These are phyloP conservation scores for Scleropages formosus DNA, from an alignment of 2,797 vertebrate genomes.

Conservation along the genomic window DNA sequence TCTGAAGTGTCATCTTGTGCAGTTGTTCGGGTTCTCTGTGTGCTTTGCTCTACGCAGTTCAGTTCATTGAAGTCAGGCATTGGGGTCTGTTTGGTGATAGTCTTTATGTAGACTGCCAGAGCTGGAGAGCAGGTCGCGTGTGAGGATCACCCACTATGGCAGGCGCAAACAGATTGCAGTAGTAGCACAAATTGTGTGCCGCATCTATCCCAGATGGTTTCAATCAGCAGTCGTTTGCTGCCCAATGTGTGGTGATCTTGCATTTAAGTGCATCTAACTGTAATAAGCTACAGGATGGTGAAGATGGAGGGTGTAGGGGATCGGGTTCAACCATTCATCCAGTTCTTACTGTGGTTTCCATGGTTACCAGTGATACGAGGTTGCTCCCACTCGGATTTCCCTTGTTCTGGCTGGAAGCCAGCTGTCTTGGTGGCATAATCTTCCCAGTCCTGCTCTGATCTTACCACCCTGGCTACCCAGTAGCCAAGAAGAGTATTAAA, in stretches of 20 bases:
- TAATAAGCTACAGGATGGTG: not conserved
- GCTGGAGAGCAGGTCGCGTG: not conserved
- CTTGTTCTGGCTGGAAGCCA: slow-evolving; percentile 1
- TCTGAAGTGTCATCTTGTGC: too few relatives aligned
- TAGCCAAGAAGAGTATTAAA: too few relatives aligned
- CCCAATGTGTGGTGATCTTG: not conserved
- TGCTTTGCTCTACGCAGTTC: too few relatives aligned
- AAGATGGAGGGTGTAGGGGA: not conserved
- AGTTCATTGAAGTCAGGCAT: not conserved
- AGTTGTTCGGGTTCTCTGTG: too few relatives aligned
- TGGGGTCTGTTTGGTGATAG: not conserved
- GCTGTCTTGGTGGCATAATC: not conserved
- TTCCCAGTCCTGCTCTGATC: not conserved
- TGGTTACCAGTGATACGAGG: slow-evolving; percentile 26
- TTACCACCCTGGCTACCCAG: not conserved
- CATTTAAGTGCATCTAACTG: not conserved
- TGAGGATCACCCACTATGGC: not conserved
- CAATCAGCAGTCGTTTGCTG: not conserved
- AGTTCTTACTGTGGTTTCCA: slow-evolving; percentile 33
- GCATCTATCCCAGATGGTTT: not conserved
- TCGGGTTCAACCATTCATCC: not conserved
- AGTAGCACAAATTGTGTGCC: not conserved
- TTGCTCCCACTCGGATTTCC: not conserved
- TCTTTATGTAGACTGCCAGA: not conserved
- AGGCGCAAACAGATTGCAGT: not conserved